Conservation (phyloP, 2,888 invertebrate species). For the Pammene aurita region DNA sequence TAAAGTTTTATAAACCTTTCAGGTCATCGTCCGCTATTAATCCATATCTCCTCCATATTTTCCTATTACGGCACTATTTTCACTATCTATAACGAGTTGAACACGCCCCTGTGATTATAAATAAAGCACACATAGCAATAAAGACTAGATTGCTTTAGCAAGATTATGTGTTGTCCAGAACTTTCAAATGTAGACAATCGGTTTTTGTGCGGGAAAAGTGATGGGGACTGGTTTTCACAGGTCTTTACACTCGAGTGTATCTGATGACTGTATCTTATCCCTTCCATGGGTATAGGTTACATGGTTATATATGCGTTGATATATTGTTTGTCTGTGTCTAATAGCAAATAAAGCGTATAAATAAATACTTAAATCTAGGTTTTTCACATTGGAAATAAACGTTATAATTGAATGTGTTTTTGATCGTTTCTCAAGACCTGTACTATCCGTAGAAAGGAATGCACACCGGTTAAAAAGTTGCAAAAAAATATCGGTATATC, state of each 20-base stretch:
- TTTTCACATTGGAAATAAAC: too few relatives aligned
- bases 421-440: too few relatives aligned
- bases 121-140: neutral
- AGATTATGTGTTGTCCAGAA: neutral
- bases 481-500: too few relatives aligned
- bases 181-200: constrained; percentile 27
- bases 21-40: constrained; percentile 13
- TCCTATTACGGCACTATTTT: constrained; percentile 25
- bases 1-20: neutral
- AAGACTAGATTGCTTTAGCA: neutral
- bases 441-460: too few relatives aligned
- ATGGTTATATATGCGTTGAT: neutral
- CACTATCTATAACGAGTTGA: constrained; percentile 24
- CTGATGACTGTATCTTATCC: neutral
- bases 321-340: too few relatives aligned
- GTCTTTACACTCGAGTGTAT: constrained; percentile 14
- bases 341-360: too few relatives aligned
- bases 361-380: too few relatives aligned
- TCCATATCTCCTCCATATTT: constrained; percentile 15
- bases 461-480: too few relatives aligned
- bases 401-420: too few relatives aligned
- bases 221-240: constrained; percentile 13
- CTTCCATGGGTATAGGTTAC: neutral
- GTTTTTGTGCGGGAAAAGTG: constrained; percentile 29
- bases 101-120: constrained; percentile 5